Evolutionary conservation across 37 sponge, comb jelly and placozoan genomes (phyloP).

Genomic region (Diacarnus erythraeanus): DNA sequence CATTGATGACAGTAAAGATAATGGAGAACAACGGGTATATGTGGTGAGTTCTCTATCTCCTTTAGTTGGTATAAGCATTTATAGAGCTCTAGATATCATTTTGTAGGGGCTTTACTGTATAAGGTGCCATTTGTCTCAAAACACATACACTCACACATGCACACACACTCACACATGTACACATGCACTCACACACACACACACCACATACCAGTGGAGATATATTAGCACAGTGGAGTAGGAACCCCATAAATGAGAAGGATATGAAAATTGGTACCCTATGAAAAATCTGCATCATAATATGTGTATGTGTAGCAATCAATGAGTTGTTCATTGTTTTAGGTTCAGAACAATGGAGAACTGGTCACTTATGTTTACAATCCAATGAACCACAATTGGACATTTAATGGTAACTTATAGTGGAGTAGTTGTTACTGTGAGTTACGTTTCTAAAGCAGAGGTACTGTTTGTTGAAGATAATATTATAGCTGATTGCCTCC

Average conservation of each 20-base stretch:
- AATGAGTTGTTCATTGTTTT: background rate
- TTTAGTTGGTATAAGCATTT: background rate
- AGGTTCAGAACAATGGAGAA: conserved; percentile 8
- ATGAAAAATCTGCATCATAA: no score
- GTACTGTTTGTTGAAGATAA: no score
- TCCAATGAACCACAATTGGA: background rate
- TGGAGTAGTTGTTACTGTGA: no score
- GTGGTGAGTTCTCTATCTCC: no score
- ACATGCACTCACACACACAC: conserved; percentile 6
- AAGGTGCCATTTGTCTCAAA: background rate
- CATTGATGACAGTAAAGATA: background rate
- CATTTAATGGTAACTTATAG: conserved; percentile 4
- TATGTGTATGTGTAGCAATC: no score
- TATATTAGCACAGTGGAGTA: background rate
- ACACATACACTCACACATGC: conserved; percentile 20
- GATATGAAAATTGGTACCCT: no score
- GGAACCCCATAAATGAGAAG: no score
- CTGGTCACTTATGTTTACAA: background rate
- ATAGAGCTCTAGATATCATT: no score
- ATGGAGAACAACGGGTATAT: background rate
- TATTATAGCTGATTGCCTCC: no score
- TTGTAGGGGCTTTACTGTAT: no score
- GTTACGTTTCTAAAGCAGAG: no score
- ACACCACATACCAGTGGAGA: background rate
- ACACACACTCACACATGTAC: conserved; percentile 3